Percentiles rank a stretch among this genome's conserved stretches.
phyloP scores from a whole-genome alignment of 2,797 vertebrate genomes.

The Lacerta viridis region DNA sequence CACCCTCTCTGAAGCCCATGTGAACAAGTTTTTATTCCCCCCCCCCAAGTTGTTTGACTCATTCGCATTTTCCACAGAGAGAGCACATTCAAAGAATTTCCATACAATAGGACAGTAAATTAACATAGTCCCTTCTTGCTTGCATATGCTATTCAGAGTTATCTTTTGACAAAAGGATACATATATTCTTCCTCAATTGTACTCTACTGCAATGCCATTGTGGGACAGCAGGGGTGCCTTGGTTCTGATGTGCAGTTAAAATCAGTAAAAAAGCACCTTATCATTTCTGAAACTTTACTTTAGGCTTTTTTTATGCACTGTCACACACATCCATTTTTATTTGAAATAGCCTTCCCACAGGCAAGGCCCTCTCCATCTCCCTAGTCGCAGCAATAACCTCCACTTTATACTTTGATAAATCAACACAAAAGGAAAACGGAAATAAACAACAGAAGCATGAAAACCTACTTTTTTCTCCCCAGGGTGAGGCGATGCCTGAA shows the following conservation, averaged over 20 bases:
- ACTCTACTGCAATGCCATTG: not conserved
- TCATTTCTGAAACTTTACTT: not conserved
- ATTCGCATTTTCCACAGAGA: not conserved
- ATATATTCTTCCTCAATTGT: not conserved
- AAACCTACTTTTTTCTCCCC: not conserved
- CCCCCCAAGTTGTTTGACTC: not conserved
- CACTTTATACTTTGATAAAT: conserved; percentile 33
- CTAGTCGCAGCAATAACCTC: conserved; percentile 28
- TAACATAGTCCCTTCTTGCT: not conserved
- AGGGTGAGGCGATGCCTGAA: not conserved
- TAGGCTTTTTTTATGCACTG: not conserved
- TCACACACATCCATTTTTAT: accelerated
- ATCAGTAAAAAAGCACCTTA: not conserved
- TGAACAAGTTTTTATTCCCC: not conserved
- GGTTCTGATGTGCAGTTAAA: conserved; percentile 4
- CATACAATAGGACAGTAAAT: not conserved
- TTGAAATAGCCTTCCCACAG: conserved; percentile 35
- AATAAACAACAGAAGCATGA: conserved; percentile 30
- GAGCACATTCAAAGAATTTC: not conserved
- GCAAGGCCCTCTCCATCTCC: conserved; percentile 25
- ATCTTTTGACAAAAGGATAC: not conserved
- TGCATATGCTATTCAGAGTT: not conserved
- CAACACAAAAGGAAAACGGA: conserved; percentile 6
- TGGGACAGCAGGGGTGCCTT: not conserved
- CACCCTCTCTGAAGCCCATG: not conserved